A percentile compares a stretch with the other conserved stretches of the same genome.
phyloP scores from a whole-genome alignment of 2,113 vertebrate genomes.

The Saiga tatarica region DNA sequence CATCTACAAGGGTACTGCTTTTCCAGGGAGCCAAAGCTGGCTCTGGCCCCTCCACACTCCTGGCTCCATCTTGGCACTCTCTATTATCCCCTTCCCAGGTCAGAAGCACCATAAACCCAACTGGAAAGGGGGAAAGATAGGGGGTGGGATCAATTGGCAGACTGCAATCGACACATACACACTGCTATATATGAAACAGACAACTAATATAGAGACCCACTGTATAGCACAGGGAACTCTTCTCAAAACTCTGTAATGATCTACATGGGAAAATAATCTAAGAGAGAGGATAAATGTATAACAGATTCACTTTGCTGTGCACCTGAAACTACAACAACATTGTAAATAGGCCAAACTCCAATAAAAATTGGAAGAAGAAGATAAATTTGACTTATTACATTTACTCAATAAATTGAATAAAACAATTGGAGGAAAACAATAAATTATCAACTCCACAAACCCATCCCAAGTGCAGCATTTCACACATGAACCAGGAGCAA shows the following conservation, averaged over 20 bases:
- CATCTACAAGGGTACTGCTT: no score
- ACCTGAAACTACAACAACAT: neutral
- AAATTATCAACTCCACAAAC: neutral
- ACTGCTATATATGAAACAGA: neutral
- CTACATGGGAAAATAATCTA: neutral
- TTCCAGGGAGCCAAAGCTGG: neutral
- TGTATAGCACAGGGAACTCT: neutral
- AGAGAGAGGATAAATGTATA: neutral
- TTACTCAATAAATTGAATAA: neutral
- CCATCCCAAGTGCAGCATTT: neutral
- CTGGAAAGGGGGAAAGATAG: neutral
- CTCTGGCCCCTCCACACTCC: neutral
- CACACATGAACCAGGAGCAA: neutral
- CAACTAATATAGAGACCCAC: neutral
- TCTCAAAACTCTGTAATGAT: neutral
- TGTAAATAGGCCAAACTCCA: neutral
- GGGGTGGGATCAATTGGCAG: neutral
- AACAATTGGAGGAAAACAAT: neutral
- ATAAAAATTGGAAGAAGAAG: neutral
- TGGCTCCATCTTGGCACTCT: neutral
- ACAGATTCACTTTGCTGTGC: neutral
- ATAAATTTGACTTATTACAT: neutral
- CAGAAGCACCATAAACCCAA: neutral
- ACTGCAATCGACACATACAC: neutral
- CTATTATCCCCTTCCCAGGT: neutral